Percentiles rank a stretch among this genome's conserved stretches.
Conservation (phyloP, 53 echinoderm and acorn worm genomes). For the Hippasteria phrygiana region DNA sequence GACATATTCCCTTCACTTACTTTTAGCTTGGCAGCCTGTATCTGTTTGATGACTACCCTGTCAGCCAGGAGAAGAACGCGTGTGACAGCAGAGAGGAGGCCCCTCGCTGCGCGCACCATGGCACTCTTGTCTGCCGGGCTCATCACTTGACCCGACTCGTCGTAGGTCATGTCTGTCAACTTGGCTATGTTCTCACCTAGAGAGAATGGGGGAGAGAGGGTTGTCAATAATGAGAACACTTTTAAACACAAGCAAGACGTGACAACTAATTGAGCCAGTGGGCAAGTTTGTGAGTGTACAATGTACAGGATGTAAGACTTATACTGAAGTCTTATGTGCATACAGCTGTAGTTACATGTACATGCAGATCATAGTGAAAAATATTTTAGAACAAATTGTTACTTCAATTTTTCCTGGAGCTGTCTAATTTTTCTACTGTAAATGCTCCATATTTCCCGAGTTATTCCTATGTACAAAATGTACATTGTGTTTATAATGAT, state of each 20-base stretch:
- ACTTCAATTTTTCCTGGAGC: too few relatives aligned
- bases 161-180: conserved; percentile 88
- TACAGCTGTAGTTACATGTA: too few relatives aligned
- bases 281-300: not conserved
- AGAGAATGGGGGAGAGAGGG: not conserved
- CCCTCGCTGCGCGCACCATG: conserved; percentile 96
- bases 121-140: conserved; percentile 87
- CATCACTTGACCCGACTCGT: conserved; percentile 78
- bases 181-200: conserved; percentile 92
- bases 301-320: too few relatives aligned
- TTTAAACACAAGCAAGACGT: not conserved
- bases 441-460: too few relatives aligned
- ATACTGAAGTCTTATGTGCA: too few relatives aligned
- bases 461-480: too few relatives aligned
- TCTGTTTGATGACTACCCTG: conserved; percentile 93
- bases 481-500: too few relatives aligned
- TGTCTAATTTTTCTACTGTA: too few relatives aligned
- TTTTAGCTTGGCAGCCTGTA: conserved; percentile 75
- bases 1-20: conserved; percentile 51
- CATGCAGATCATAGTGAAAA: too few relatives aligned
- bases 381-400: too few relatives aligned
- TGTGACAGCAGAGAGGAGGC: conserved; percentile 93
- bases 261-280: not conserved
- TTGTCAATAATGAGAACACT: not conserved
- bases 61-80: conserved; percentile 92